These are phyloP conservation scores for Sitta europaea DNA, from an alignment of 2,113 vertebrate species.

Conservation along the genomic window DNA sequence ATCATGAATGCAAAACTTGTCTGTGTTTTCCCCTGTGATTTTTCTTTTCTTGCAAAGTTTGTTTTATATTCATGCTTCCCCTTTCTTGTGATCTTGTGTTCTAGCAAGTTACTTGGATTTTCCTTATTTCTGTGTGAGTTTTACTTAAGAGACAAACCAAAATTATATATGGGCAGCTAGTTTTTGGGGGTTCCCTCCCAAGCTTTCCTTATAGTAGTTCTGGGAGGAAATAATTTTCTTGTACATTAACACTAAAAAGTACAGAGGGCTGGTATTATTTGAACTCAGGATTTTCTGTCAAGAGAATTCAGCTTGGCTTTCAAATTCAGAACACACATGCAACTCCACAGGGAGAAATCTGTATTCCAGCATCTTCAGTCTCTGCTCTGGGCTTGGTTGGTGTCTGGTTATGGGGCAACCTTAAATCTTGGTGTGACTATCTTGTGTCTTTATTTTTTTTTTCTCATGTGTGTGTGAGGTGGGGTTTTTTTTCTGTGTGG, in stretches of 20 bases:
- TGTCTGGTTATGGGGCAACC: neutral
- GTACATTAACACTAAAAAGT: neutral
- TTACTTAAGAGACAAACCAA: neutral
- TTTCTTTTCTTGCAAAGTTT: neutral
- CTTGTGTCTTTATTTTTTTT: neutral
- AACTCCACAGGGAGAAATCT: neutral
- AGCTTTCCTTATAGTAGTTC: neutral
- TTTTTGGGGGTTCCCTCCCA: neutral
- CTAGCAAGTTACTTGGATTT: neutral
- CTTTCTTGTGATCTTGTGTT: rapidly evolving
- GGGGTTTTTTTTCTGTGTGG: rapidly evolving
- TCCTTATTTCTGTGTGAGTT: neutral
- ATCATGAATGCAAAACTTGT: neutral
- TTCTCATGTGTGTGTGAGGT: rapidly evolving
- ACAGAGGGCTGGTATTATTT: neutral
- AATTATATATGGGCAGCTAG: neutral
- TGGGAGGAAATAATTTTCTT: neutral
- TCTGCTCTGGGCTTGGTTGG: neutral
- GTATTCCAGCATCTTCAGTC: neutral
- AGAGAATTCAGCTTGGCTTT: neutral
- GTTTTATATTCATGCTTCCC: neutral
- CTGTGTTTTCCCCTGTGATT: neutral
- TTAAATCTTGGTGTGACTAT: neutral
- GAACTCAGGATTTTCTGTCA: neutral
- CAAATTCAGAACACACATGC: neutral